Conservation (phyloP, 2,797 vertebrate species). For the Lagocephalus sceleratus region DNA sequence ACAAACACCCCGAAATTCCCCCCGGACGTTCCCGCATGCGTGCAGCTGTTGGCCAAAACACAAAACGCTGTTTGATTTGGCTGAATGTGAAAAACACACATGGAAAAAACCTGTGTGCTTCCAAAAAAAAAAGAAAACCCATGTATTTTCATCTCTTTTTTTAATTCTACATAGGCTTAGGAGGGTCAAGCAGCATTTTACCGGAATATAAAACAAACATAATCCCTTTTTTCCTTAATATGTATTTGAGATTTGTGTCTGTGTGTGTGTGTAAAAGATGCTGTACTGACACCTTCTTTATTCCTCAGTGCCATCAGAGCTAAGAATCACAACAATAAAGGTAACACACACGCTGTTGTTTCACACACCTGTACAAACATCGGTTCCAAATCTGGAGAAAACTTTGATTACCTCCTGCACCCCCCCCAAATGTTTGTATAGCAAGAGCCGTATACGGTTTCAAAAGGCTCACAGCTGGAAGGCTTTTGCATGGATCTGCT, state of each 20-base stretch:
- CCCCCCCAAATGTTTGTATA: slow-evolving; percentile 32
- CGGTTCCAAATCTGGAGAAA: too few species aligned
- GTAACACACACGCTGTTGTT: slow-evolving; percentile 54
- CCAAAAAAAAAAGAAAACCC: slow-evolving; percentile 9
- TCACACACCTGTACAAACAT: neutral
- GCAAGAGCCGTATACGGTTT: slow-evolving; percentile 86
- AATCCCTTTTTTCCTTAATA: neutral
- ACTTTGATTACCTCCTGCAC: too few species aligned
- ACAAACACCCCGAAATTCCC: slow-evolving; percentile 53
- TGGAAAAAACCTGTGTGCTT: neutral
- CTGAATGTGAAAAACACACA: slow-evolving; percentile 22
- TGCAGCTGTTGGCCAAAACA: slow-evolving; percentile 32
- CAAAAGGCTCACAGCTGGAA: slow-evolving; percentile 76
- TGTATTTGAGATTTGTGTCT: neutral
- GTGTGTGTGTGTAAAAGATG: neutral
- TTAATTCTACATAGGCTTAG: neutral
- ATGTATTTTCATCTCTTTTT: too few species aligned
- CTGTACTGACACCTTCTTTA: neutral
- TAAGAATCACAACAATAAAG: slow-evolving; percentile 85
- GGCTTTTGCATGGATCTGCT: slow-evolving; percentile 89
- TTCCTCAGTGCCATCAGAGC: slow-evolving; percentile 57
- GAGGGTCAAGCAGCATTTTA: neutral
- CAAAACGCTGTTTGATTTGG: slow-evolving; percentile 47
- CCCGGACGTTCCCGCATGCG: slow-evolving; percentile 56
- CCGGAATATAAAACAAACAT: neutral